A percentile compares a stretch with the other conserved stretches of the same genome.
Evolutionary conservation across 2,797 vertebrate genomes (phyloP).

Genomic region (Clarias laeviceps): DNA sequence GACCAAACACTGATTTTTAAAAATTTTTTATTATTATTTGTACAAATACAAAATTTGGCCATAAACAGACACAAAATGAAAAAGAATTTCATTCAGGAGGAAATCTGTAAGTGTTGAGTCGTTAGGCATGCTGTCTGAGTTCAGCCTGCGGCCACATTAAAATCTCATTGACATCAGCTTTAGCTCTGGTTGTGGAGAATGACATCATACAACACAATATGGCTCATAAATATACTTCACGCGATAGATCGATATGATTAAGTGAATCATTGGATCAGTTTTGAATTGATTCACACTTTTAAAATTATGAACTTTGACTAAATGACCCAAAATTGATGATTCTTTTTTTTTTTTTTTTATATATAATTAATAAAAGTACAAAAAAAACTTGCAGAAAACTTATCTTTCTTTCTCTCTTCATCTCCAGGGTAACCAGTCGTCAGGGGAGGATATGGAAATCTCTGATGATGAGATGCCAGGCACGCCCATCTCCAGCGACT

Average conservation of each 20-base stretch:
- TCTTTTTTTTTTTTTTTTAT: too few species aligned
- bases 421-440: constrained; percentile 87
- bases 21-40: too few species aligned
- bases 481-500: constrained; percentile 84
- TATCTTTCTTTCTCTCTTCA: constrained; percentile 38
- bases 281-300: too few species aligned
- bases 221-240: not conserved
- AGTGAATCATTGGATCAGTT: too few species aligned
- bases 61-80: not conserved
- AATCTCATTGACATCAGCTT: constrained; percentile 5
- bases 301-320: too few species aligned
- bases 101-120: not conserved
- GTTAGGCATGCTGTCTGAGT: not conserved
- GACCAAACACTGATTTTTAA: not conserved
- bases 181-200: not conserved
- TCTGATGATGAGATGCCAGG: constrained; percentile 94
- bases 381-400: not conserved
- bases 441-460: constrained; percentile 99
- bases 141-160: not conserved
- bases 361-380: too few species aligned
- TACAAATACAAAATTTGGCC: not conserved
- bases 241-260: too few species aligned
- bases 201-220: not conserved
- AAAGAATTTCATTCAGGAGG: not conserved
- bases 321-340: too few species aligned